Percentiles rank a stretch among this genome's conserved stretches.
Conservation (phyloP, 2,113 vertebrate species). For the Parus major region DNA sequence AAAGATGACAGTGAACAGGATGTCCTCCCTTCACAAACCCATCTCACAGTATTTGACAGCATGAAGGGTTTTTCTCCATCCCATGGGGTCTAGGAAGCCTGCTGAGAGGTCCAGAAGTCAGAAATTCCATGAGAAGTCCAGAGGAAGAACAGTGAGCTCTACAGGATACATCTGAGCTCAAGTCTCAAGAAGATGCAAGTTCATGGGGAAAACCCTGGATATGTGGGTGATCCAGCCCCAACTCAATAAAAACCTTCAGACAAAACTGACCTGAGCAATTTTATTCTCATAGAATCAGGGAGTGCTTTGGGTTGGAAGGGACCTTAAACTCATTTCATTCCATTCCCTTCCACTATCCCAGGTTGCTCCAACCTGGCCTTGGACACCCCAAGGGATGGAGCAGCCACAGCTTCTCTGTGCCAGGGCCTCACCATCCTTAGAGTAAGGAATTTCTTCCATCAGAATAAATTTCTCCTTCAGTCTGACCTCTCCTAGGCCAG, state of each 20-base stretch:
- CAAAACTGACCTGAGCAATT: neutral
- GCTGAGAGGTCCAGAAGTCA: neutral
- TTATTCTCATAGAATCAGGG: neutral
- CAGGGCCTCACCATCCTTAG: neutral
- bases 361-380: neutral
- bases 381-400: neutral
- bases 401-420: neutral
- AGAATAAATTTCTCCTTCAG: neutral
- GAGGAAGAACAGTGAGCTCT: neutral
- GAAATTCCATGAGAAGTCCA: neutral
- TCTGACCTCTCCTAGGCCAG: neutral
- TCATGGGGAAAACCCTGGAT: neutral
- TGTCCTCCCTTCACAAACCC: neutral
- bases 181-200: neutral
- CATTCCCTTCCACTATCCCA: neutral
- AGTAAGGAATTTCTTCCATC: neutral
- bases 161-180: fast-evolving
- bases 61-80: neutral
- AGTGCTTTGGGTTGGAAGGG: neutral
- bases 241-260: neutral
- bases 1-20: neutral
- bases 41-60: neutral
- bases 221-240: neutral
- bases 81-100: neutral
- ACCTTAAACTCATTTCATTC: neutral